Evolutionary conservation across 2,888 invertebrate genomes (phyloP).

Genomic region (Ormyrus thymus): DNA sequence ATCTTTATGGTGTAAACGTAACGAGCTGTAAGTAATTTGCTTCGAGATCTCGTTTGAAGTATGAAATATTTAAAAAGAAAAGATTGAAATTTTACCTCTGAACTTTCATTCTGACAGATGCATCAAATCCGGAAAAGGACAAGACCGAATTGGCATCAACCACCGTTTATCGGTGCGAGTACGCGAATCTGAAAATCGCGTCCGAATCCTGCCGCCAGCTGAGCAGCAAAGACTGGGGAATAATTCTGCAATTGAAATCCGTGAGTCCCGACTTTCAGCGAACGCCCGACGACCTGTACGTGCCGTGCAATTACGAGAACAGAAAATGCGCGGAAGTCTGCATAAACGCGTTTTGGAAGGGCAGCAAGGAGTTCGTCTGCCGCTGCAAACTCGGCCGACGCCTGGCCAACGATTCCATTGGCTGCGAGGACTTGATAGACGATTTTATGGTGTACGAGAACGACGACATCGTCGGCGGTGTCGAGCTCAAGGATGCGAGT

Average conservation of each 20-base stretch:
- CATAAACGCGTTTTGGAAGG: not conserved
- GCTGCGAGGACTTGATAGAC: not conserved
- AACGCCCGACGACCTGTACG: not conserved
- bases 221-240: not conserved
- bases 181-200: not conserved
- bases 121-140: not conserved
- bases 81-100: not conserved
- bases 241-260: not conserved
- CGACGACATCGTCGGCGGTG: not conserved
- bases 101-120: not conserved
- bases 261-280: not conserved
- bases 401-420: not conserved
- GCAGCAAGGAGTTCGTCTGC: not conserved
- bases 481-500: not conserved
- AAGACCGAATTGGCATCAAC: not conserved
- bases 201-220: not conserved
- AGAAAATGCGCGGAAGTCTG: not conserved
- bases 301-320: no score
- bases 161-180: not conserved
- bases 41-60: not conserved
- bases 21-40: not conserved
- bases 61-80: not conserved
- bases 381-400: not conserved
- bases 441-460: not conserved
- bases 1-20: not conserved